A percentile compares a stretch with the other conserved stretches of the same genome.
Evolutionary conservation across 2,797 vertebrate species (phyloP).

Genomic region (Diglossa cyanea): DNA sequence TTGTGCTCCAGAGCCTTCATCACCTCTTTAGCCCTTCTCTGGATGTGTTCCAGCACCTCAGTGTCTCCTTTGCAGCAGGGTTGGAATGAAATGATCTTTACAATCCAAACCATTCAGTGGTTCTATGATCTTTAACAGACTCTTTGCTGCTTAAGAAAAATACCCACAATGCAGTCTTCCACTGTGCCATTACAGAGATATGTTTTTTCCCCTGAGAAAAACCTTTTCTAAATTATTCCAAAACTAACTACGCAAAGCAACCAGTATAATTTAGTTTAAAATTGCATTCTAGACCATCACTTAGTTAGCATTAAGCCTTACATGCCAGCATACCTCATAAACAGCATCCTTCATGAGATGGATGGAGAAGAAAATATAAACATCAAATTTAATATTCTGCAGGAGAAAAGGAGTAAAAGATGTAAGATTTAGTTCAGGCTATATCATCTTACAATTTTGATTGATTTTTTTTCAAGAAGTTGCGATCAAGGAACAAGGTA

Average conservation of each 20-base stretch:
- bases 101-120: background rate
- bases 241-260: background rate
- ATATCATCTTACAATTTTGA: background rate
- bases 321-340: background rate
- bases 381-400: background rate
- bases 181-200: fast-evolving
- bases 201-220: background rate
- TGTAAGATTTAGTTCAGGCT: background rate
- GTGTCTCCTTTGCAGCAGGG: background rate
- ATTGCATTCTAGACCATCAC: background rate
- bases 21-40: background rate
- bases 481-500: background rate
- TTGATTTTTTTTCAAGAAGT: background rate
- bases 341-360: background rate
- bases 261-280: background rate
- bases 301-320: background rate
- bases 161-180: background rate
- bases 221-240: background rate
- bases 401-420: background rate
- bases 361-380: background rate
- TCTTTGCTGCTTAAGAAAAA: background rate
- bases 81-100: background rate
- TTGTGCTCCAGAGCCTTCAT: background rate
- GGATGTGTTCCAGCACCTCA: background rate
- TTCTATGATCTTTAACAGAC: background rate